A percentile compares a stretch with the other conserved stretches of the same genome.
Evolutionary conservation across 2,888 invertebrate species (phyloP).

Genomic region (Lypha dubia): DNA sequence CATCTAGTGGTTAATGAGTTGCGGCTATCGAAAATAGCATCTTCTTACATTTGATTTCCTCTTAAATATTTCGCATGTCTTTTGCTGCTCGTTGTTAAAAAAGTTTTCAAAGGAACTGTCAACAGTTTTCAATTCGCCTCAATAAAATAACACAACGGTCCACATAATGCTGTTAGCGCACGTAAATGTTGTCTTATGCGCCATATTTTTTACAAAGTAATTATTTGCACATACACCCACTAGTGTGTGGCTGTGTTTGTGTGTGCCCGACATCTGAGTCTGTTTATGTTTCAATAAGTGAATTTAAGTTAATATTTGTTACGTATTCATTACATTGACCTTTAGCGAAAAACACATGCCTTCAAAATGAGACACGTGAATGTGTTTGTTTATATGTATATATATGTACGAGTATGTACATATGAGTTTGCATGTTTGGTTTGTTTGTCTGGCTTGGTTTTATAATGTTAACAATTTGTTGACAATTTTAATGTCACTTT

Average conservation of each 20-base stretch:
- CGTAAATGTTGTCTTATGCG: constrained; percentile 13
- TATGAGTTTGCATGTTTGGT: too few species aligned
- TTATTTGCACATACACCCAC: background rate
- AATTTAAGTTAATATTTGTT: constrained; percentile 46
- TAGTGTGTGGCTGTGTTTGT: background rate
- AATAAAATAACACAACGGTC: constrained; percentile 2
- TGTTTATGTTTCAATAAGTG: background rate
- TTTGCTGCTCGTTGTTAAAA: background rate
- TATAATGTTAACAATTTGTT: constrained; percentile 69
- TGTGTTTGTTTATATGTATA: constrained; percentile 7
- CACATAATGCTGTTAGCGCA: constrained; percentile 8
- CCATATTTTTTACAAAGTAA: background rate
- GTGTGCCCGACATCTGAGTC: background rate
- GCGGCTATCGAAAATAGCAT: too few species aligned
- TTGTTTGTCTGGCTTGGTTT: constrained; percentile 25
- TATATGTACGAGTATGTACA: too few species aligned
- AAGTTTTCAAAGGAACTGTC: background rate
- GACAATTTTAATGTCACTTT: constrained; percentile 50
- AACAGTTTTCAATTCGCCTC: background rate
- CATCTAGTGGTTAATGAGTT: too few species aligned
- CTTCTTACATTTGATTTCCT: background rate
- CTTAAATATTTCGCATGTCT: background rate
- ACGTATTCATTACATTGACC: constrained; percentile 59
- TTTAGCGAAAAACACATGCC: constrained; percentile 13
- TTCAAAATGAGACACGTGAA: constrained; percentile 4